Conservation (phyloP, 2,888 invertebrate genomes). For the Lapara coniferarum region DNA sequence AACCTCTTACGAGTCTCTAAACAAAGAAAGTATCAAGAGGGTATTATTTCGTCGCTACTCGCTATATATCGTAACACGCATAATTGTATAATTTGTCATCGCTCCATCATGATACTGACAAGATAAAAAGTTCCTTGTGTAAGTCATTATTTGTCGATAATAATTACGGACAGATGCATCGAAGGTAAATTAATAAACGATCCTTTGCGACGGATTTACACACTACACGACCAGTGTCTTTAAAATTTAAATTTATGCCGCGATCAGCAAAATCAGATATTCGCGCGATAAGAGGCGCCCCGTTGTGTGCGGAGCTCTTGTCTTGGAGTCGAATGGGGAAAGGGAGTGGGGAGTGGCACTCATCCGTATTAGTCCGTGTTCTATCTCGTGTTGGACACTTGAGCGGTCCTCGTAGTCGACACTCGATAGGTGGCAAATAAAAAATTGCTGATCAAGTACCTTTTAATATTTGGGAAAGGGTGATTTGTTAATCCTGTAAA, state of each 20-base stretch:
- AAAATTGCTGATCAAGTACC: constrained; percentile 12
- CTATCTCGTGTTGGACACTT: constrained; percentile 20
- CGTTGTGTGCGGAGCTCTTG: constrained; percentile 20
- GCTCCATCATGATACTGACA: too few species aligned
- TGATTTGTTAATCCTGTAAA: neutral
- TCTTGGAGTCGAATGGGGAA: neutral
- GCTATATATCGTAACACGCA: too few species aligned
- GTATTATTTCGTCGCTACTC: too few species aligned
- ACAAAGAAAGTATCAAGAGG: neutral
- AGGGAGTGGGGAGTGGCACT: constrained; percentile 6
- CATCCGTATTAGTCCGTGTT: constrained; percentile 16
- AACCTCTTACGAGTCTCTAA: neutral
- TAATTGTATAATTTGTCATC: too few species aligned
- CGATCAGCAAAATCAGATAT: constrained; percentile 22
- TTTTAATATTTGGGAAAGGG: constrained; percentile 6
- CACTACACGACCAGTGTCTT: neutral
- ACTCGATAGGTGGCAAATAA: constrained; percentile 12
- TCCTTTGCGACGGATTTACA: neutral
- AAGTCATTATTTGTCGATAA: neutral
- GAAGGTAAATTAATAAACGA: neutral
- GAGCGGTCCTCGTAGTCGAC: constrained; percentile 2
- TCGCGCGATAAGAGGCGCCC: constrained; percentile 4
- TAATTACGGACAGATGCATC: neutral
- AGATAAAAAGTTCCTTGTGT: neutral
- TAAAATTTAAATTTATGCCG: constrained; percentile 16